Base-by-base conservation (phyloP, 2,113 vertebrate species). In the Ceyx cyanopectus region DNA sequence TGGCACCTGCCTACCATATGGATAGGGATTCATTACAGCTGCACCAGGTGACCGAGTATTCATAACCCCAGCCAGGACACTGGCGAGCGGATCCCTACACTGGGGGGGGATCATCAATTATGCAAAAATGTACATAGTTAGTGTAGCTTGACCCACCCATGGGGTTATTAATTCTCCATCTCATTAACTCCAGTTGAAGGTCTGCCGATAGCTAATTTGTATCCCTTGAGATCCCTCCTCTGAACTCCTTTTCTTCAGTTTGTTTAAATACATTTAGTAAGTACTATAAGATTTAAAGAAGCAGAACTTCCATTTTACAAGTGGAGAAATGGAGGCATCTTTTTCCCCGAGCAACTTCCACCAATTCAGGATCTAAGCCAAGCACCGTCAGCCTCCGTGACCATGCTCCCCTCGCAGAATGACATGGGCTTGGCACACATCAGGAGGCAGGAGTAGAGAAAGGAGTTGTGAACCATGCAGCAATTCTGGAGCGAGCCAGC, bases 1-100 rank as follows among this genome's bases (percentile, higher is more conserved):
- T 19, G 1, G 68, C 69, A 45, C 82, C 90, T 93, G 89, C 72
- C 87, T 85, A 22, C 97, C 97, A 37, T 96, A 88, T 97, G 97
- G 96, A 81, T 95, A 66, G 89, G 95, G 94, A 95, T 96, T 76
- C 85, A 90, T 97, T 97, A 97, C 96, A 95, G 29, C 20, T 10
- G 3, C 8, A 62, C 81, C 85, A 96, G 86, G 81, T 95, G 94
- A 66, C 69, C 29, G 23, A 45, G 93, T 19, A 4, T 10, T 94
- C 76, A 57, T 85, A 80, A 77, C 87, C 77, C 2, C 0, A 75
- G 87, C 53, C 70, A 89, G 87, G 82, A 65, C 54, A 4, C 67
- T 17, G 46, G 24, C 1, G 6, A 85, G 88, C 5, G 1, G 24
- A 40, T 83, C 85, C 54, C 81, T 81, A 67, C 40, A 63, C n/a